Conservation (phyloP, 2,888 invertebrate species). For the Macaria notata region DNA sequence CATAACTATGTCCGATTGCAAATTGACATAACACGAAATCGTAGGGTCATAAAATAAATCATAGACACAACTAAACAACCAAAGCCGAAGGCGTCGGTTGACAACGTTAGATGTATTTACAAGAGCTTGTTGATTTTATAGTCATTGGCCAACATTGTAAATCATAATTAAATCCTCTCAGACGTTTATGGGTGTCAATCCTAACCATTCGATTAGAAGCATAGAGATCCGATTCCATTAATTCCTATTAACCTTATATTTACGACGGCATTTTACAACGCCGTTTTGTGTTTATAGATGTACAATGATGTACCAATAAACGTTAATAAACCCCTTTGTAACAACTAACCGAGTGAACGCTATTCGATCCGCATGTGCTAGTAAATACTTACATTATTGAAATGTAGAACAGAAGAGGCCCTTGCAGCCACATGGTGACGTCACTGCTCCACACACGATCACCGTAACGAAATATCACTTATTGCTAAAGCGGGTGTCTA, state of each 20-base stretch:
- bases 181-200: constrained; percentile 40
- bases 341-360: constrained; percentile 26
- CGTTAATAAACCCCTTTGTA: constrained; percentile 34
- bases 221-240: constrained; percentile 22
- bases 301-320: constrained; percentile 30
- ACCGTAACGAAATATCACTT: constrained; percentile 53
- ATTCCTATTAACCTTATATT: constrained; percentile 28
- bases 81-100: constrained; percentile 45
- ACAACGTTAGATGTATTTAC: constrained; percentile 45
- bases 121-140: constrained; percentile 45
- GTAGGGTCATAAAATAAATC: constrained; percentile 54
- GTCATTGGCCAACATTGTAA: constrained; percentile 39
- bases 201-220: constrained; percentile 26
- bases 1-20: constrained; percentile 32
- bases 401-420: constrained; percentile 55
- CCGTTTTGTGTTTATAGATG: constrained; percentile 27
- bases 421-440: constrained; percentile 54
- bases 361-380: constrained; percentile 31
- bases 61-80: constrained; percentile 43
- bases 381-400: constrained; percentile 64
- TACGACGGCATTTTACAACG: constrained; percentile 19
- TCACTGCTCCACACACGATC: constrained; percentile 50
- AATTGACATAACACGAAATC: constrained; percentile 41
- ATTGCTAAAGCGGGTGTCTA: constrained; percentile 37
- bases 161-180: constrained; percentile 43